Evolutionary conservation across 2,888 invertebrate species (phyloP).

Genomic region (Hypselothyrea guttata): DNA sequence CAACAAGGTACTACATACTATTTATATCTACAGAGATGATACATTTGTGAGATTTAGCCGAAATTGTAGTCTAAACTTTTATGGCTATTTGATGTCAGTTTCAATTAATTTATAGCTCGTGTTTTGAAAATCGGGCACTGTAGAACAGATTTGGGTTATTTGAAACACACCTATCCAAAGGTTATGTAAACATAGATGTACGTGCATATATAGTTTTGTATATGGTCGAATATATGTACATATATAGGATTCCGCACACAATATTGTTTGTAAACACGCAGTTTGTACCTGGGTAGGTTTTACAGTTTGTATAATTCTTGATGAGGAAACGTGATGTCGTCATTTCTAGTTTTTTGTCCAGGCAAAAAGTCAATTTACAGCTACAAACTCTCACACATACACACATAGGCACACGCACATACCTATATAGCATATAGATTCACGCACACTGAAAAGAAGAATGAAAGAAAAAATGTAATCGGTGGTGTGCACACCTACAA

Average conservation of each 20-base stretch:
- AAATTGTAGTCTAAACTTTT: background rate
- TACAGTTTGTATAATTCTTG: constrained; percentile 51
- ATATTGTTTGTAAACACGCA: constrained; percentile 75
- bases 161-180: constrained; percentile 57
- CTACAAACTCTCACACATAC: constrained; percentile 29
- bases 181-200: constrained; percentile 16
- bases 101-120: constrained; percentile 8
- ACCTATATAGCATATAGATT: constrained; percentile 14
- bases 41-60: too few relatives aligned
- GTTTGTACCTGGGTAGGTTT: constrained; percentile 62
- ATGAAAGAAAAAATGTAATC: constrained; percentile 51
- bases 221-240: constrained; percentile 8
- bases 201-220: constrained; percentile 13
- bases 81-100: constrained; percentile 1
- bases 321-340: constrained; percentile 72
- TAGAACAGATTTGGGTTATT: constrained; percentile 25
- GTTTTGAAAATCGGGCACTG: constrained; percentile 4
- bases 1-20: background rate
- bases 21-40: too few relatives aligned
- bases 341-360: constrained; percentile 71
- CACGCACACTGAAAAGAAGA: too few relatives aligned
- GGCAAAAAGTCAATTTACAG: constrained; percentile 72
- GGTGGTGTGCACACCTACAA: constrained; percentile 76
- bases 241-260: constrained; percentile 47
- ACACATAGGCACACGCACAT: constrained; percentile 17